These are phyloP conservation scores for Hemicordylus capensis DNA, from an alignment of 2,113 vertebrate genomes.

Conservation along the genomic window DNA sequence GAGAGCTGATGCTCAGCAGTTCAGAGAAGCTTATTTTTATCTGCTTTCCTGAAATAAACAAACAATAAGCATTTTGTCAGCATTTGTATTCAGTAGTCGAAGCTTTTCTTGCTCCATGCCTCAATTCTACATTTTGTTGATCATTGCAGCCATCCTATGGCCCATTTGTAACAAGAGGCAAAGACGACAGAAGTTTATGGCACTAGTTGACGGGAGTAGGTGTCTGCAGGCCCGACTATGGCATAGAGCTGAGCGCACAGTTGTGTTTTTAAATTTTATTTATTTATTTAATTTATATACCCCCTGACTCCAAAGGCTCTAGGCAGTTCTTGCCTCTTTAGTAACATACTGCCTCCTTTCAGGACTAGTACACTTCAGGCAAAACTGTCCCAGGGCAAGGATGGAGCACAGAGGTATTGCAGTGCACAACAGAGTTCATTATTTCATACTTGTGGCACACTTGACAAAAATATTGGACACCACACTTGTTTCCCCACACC, in stretches of 20 bases:
- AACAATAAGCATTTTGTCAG: constrained; percentile 8
- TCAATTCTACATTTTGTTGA: neutral
- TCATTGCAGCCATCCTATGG: neutral
- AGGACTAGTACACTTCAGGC: neutral
- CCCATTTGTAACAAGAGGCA: neutral
- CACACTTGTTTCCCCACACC: neutral
- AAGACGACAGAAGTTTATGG: neutral
- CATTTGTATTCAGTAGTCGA: neutral
- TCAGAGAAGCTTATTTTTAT: constrained; percentile 11
- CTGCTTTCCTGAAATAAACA: constrained; percentile 1
- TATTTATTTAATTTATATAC: too few relatives aligned
- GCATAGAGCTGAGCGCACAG: rapidly evolving
- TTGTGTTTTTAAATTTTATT: too few relatives aligned
- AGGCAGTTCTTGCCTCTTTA: too few relatives aligned
- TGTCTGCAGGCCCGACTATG: neutral
- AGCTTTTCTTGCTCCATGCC: neutral
- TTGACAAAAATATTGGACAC: neutral
- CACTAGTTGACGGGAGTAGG: neutral
- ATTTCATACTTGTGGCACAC: neutral
- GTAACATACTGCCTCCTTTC: neutral
- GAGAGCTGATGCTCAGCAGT: constrained; percentile 5
- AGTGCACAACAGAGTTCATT: neutral
- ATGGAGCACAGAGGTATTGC: neutral
- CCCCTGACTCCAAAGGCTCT: too few relatives aligned
- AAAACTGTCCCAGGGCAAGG: neutral